Conservation (phyloP, 1,140 invertebrate genomes). For the Propsilocerus akamusi region DNA sequence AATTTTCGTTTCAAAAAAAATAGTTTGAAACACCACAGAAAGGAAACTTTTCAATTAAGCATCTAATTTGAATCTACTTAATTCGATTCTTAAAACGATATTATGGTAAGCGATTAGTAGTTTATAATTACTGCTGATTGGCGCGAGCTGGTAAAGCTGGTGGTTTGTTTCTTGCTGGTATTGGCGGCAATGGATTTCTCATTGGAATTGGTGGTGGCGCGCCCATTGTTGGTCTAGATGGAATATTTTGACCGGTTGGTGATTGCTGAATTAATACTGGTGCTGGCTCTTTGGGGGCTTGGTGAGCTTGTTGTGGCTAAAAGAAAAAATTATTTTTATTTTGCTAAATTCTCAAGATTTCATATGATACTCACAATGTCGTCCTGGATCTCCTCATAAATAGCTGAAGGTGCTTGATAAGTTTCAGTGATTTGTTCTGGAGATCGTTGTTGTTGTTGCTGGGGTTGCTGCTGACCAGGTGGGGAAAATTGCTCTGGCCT, state of each 20-base stretch:
- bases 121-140: constrained; percentile 12
- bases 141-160: constrained; percentile 52
- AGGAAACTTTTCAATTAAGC: no score
- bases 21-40: no score
- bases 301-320: constrained; percentile 15
- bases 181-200: constrained; percentile 42
- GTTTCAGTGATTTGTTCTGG: constrained; percentile 9
- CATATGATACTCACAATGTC: constrained; percentile 15
- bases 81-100: no score
- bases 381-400: constrained; percentile 35
- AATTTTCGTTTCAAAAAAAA: no score
- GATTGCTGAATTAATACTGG: constrained; percentile 22
- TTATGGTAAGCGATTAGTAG: no score
- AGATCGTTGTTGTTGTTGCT: constrained; percentile 13
- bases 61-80: no score
- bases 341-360: background rate
- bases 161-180: constrained; percentile 40
- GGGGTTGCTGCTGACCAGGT: constrained; percentile 9
- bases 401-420: constrained; percentile 15
- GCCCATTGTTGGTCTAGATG: constrained; percentile 25
- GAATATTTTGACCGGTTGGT: constrained; percentile 19
- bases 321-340: background rate
- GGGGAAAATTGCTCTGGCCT: constrained; percentile 16
- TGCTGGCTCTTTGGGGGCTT: constrained; percentile 22
- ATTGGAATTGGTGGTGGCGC: constrained; percentile 39